Evolutionary conservation across 1,140 invertebrate species (phyloP).

Genomic region (Maconellicoccus hirsutus): DNA sequence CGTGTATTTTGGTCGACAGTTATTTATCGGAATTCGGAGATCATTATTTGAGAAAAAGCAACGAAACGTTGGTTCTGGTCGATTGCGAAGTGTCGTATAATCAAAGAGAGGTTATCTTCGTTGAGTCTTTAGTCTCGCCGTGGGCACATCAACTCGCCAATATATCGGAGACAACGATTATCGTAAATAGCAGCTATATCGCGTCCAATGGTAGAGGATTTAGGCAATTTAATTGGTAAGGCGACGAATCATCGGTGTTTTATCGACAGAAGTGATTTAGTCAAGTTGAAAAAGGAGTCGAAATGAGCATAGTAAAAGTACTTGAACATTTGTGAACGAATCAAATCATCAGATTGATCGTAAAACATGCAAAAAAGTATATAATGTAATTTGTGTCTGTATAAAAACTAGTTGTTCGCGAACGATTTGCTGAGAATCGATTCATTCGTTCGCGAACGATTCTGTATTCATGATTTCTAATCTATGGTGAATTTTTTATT

Average conservation of each 20-base stretch:
- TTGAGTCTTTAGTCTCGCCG: slow-evolving; percentile 57
- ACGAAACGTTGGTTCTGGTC: slow-evolving; percentile 70
- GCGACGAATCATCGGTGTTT: too few species aligned
- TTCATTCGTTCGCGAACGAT: too few species aligned
- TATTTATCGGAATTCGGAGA: slow-evolving; percentile 71
- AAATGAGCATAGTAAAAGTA: too few species aligned
- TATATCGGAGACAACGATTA: slow-evolving; percentile 69
- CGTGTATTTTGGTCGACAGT: slow-evolving; percentile 33
- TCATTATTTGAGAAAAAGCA: slow-evolving; percentile 71
- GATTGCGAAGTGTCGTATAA: slow-evolving; percentile 71
- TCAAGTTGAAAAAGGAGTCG: not conserved
- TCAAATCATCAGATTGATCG: too few species aligned
- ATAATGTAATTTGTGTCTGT: too few species aligned
- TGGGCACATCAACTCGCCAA: slow-evolving; percentile 72
- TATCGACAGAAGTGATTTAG: too few species aligned
- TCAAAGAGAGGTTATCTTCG: slow-evolving; percentile 60
- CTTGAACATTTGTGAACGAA: too few species aligned
- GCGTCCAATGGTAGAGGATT: slow-evolving; percentile 74
- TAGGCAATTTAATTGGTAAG: slow-evolving; percentile 62
- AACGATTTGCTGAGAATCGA: too few species aligned
- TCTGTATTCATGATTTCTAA: too few species aligned
- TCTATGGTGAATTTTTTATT: too few species aligned
- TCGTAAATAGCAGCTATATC: slow-evolving; percentile 72
- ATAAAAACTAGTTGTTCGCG: too few species aligned
- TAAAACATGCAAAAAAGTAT: too few species aligned